These are phyloP conservation scores for Piprites chloris DNA, from an alignment of 2,113 vertebrate species.

Conservation along the genomic window DNA sequence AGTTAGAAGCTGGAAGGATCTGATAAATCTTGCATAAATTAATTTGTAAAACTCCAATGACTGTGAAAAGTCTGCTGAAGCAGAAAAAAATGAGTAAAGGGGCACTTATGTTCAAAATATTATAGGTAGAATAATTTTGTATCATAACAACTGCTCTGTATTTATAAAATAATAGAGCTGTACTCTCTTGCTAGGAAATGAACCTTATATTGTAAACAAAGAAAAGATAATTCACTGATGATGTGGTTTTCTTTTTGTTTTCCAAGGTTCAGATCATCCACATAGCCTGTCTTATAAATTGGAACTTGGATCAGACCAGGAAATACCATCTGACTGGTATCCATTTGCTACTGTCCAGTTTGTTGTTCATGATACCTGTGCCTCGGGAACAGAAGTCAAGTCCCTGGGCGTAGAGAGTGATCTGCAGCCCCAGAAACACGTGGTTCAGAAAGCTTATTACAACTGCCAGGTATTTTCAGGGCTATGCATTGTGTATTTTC, in stretches of 20 bases:
- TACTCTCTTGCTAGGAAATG: background rate
- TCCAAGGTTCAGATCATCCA: conserved; percentile 86
- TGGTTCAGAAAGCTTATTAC: conserved; percentile 85
- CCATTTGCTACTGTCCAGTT: conserved; percentile 91
- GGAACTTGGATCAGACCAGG: conserved; percentile 94
- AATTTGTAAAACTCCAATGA: background rate
- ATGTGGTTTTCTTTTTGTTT: background rate
- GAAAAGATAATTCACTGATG: background rate
- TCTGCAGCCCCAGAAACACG: conserved; percentile 90
- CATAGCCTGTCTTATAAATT: conserved; percentile 94
- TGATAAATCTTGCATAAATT: background rate
- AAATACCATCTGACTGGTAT: conserved; percentile 91
- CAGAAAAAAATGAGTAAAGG: background rate
- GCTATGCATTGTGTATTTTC: background rate
- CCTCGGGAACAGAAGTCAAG: conserved; percentile 84
- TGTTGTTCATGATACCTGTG: conserved; percentile 78
- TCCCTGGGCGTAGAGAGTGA: conserved; percentile 88
- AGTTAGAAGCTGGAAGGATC: background rate
- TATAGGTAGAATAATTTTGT: background rate
- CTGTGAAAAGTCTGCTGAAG: background rate
- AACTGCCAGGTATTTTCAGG: conserved; percentile 82
- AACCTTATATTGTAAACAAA: background rate
- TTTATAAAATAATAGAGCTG: background rate
- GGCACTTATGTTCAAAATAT: background rate
- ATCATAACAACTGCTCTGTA: background rate